Conservation (phyloP, 2,797 vertebrate genomes). For the Mormyrops attenuatus region DNA sequence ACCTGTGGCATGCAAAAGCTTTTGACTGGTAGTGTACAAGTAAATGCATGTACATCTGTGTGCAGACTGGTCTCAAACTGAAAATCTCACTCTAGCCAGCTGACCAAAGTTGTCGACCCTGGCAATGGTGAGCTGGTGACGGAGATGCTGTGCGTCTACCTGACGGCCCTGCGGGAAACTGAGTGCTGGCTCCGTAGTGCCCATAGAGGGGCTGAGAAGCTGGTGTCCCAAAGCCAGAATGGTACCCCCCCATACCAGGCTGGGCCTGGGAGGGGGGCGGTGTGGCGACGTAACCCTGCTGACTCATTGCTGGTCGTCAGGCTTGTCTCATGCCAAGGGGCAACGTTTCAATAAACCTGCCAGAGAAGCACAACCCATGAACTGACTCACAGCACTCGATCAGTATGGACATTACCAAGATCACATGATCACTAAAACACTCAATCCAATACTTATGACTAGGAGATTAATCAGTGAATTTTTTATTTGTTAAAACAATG, state of each 20-base stretch:
- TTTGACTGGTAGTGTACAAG: not conserved
- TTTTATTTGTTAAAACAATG: not conserved
- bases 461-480: not conserved
- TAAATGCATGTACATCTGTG: not conserved
- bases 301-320: slow-evolving; percentile 72
- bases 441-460: not conserved
- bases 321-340: slow-evolving; percentile 57
- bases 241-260: slow-evolving; percentile 76
- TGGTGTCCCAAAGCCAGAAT: slow-evolving; percentile 65
- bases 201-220: slow-evolving; percentile 69
- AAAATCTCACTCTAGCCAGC: not conserved
- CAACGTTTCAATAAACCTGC: slow-evolving; percentile 39
- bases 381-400: not conserved
- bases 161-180: slow-evolving; percentile 58
- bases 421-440: not conserved
- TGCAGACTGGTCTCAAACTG: not conserved
- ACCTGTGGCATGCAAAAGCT: not conserved
- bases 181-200: slow-evolving; percentile 70
- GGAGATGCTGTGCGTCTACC: slow-evolving; percentile 53
- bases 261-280: slow-evolving; percentile 87
- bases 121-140: not conserved
- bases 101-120: not conserved
- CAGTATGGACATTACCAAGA: not conserved
- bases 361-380: not conserved
- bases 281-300: slow-evolving; percentile 87